A percentile compares a stretch with the other conserved stretches of the same genome.
Evolutionary conservation across 2,113 vertebrate genomes (phyloP).

Genomic region (Pica pica): DNA sequence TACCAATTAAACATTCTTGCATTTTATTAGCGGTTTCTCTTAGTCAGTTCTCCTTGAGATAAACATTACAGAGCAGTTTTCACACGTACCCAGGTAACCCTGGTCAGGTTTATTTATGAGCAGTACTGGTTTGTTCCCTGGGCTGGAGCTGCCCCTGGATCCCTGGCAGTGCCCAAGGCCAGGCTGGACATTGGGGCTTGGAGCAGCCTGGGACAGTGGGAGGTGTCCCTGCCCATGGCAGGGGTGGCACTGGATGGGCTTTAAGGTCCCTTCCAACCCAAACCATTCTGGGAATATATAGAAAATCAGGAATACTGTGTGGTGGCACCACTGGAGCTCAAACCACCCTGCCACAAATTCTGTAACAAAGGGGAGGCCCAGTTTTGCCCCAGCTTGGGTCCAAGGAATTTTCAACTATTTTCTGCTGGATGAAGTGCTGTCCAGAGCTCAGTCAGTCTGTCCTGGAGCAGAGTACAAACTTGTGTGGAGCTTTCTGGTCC

Average conservation of each 20-base stretch:
- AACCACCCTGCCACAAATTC: background rate
- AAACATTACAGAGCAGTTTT: background rate
- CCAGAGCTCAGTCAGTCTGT: background rate
- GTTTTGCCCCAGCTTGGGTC: background rate
- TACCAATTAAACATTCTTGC: background rate
- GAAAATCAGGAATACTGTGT: background rate
- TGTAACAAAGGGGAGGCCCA: background rate
- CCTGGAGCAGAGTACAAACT: background rate
- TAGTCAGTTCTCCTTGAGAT: background rate
- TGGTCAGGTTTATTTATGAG: rapidly evolving
- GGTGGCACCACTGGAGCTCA: background rate
- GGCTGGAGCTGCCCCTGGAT: background rate
- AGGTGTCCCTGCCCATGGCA: background rate
- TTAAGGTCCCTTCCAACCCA: background rate
- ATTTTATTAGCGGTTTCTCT: background rate
- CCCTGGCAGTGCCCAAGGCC: background rate
- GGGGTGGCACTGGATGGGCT: background rate
- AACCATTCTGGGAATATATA: too few species aligned
- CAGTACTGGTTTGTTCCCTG: rapidly evolving
- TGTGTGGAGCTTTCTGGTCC: background rate
- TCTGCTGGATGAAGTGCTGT: background rate
- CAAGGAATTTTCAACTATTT: background rate
- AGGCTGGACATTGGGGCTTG: background rate
- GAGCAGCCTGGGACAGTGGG: rapidly evolving
- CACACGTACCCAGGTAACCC: background rate